These are phyloP conservation scores for Macrobrachium rosenbergii DNA, from an alignment of 1,140 invertebrate species.

Conservation along the genomic window DNA sequence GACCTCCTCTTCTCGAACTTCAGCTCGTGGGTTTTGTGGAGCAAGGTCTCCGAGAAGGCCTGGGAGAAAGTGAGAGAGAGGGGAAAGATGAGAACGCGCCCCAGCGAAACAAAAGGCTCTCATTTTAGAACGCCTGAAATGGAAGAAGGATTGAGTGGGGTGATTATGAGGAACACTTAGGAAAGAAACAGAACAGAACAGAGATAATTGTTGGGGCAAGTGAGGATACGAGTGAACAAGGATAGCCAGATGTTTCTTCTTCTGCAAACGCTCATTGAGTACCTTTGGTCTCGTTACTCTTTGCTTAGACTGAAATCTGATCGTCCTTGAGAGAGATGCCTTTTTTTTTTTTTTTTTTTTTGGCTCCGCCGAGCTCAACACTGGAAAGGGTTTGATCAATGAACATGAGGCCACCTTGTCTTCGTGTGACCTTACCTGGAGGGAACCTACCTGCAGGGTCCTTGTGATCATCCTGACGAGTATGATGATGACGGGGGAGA, in stretches of 20 bases:
- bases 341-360: too few relatives aligned
- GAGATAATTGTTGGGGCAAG: constrained; percentile 30
- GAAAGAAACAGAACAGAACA: not conserved
- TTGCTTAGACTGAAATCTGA: too few relatives aligned
- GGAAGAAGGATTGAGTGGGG: not conserved
- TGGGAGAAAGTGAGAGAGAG: constrained; percentile 68
- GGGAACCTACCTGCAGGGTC: constrained; percentile 81
- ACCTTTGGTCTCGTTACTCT: too few relatives aligned
- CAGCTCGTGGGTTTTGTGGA: constrained; percentile 84
- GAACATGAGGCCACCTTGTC: constrained; percentile 7
- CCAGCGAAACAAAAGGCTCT: too few relatives aligned
- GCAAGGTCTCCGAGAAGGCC: constrained; percentile 85
- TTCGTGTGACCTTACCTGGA: constrained; percentile 9
- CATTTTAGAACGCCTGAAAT: not conserved
- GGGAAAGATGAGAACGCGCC: not conserved
- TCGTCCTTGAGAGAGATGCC: too few relatives aligned
- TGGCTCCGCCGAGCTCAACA: too few relatives aligned
- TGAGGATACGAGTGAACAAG: constrained; percentile 46
- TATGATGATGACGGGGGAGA: constrained; percentile 87
- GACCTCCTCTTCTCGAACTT: constrained; percentile 87
- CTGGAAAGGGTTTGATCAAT: too few relatives aligned
- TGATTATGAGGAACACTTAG: not conserved
- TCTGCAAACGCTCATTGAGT: too few relatives aligned
- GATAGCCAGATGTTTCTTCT: constrained; percentile 38
- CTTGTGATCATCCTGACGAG: constrained; percentile 85